These are phyloP conservation scores for Lordiphosa andalusiaca DNA, from an alignment of 2,888 invertebrate genomes.

Conservation along the genomic window DNA sequence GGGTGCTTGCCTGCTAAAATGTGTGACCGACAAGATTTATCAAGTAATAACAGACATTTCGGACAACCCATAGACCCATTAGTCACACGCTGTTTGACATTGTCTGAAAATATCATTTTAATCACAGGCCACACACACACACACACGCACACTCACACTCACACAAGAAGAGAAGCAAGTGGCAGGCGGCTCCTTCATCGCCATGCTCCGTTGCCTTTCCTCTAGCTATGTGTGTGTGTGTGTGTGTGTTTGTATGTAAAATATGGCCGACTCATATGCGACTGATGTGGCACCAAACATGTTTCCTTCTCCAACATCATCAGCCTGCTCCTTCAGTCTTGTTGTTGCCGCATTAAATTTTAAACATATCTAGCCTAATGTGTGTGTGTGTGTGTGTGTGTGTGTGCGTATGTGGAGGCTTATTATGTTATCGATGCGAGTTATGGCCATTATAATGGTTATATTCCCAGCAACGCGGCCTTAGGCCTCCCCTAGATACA, in stretches of 20 bases:
- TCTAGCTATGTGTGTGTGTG: background rate
- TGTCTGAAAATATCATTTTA: slow-evolving; percentile 74
- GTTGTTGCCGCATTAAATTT: slow-evolving; percentile 15
- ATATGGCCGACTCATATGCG: slow-evolving; percentile 15
- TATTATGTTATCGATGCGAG: slow-evolving; percentile 18
- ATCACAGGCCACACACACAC: slow-evolving; percentile 52
- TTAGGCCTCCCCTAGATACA: background rate
- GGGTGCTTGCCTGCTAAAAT: slow-evolving; percentile 47
- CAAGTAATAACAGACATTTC: slow-evolving; percentile 75
- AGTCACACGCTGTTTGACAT: slow-evolving; percentile 75
- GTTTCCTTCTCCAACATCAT: slow-evolving; percentile 6
- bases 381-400: background rate
- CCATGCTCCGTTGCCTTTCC: slow-evolving; percentile 15
- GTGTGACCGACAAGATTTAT: slow-evolving; percentile 74
- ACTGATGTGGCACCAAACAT: slow-evolving; percentile 11
- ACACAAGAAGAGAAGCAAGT: slow-evolving; percentile 4
- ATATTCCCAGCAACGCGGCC: background rate
- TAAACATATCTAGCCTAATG: slow-evolving; percentile 11
- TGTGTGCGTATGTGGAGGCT: slow-evolving; percentile 1
- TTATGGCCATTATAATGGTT: slow-evolving; percentile 9
- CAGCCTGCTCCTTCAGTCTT: background rate
- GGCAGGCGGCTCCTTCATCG: slow-evolving; percentile 7
- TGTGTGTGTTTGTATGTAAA: slow-evolving; percentile 15
- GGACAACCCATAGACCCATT: slow-evolving; percentile 75
- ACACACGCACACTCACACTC: slow-evolving; percentile 2